Evolutionary conservation across 2,888 invertebrate species (phyloP).

Genomic region (Iphiclides podalirius): DNA sequence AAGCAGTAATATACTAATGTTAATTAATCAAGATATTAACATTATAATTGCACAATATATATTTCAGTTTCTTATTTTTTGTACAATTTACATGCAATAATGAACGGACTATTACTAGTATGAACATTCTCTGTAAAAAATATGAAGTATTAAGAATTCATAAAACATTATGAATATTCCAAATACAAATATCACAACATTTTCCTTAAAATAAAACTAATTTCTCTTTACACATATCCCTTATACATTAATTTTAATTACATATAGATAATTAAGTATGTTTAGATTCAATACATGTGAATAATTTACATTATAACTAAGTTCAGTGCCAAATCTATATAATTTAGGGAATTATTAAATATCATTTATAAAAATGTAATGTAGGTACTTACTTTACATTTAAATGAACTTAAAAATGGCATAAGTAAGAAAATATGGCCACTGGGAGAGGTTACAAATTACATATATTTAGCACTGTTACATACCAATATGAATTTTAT

Average conservation of each 20-base stretch:
- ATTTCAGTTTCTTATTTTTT: conserved; percentile 11
- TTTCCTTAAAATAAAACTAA: conserved; percentile 63
- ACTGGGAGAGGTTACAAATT: conserved; percentile 54
- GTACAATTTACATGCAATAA: conserved; percentile 18
- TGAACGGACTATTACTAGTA: conserved; percentile 25
- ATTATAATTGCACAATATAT: conserved; percentile 11
- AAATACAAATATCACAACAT: conserved; percentile 81
- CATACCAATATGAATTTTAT: neutral
- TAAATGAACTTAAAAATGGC: conserved; percentile 54
- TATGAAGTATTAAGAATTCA: conserved; percentile 21
- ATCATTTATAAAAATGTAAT: conserved; percentile 45
- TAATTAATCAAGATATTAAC: neutral
- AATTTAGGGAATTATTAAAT: conserved; percentile 37
- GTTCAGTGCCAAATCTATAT: conserved; percentile 53
- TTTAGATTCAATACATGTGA: conserved; percentile 48
- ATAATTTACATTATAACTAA: conserved; percentile 58
- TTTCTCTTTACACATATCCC: conserved; percentile 70
- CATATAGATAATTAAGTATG: conserved; percentile 68
- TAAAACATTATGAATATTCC: conserved; percentile 70
- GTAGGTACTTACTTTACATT: conserved; percentile 33
- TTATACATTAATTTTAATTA: conserved; percentile 48
- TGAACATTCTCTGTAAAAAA: conserved; percentile 26
- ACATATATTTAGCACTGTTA: neutral
- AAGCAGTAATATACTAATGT: neutral
- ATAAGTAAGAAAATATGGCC: conserved; percentile 65